phyloP scores from a whole-genome alignment of 2,888 invertebrate species.

The Pachydiplax longipennis region DNA sequence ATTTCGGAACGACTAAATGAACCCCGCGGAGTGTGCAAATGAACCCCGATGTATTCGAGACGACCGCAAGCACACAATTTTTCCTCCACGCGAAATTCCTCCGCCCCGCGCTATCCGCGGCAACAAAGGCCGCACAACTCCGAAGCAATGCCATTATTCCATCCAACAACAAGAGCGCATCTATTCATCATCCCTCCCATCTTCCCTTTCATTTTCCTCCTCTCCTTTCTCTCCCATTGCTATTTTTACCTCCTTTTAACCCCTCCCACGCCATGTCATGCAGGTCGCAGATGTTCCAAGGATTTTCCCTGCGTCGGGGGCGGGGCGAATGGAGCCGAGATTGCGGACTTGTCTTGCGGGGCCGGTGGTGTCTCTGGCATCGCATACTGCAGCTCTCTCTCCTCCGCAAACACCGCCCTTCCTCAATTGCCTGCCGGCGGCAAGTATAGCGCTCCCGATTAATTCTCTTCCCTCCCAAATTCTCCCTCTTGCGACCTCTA shows the following conservation, averaged over 20 bases:
- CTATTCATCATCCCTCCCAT: not conserved
- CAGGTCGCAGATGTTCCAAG: conserved; percentile 41
- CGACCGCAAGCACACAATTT: too few species aligned
- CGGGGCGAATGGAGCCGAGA: not conserved
- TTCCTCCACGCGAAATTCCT: too few species aligned
- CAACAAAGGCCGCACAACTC: too few species aligned
- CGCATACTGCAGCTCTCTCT: not conserved
- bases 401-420: not conserved
- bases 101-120: too few species aligned
- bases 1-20: too few species aligned
- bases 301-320: conserved; percentile 4
- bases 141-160: not conserved
- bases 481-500: not conserved
- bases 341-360: conserved; percentile 12
- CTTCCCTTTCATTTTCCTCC: not conserved
- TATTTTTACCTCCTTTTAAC: not conserved
- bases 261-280: conserved; percentile 14
- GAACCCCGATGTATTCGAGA: too few species aligned
- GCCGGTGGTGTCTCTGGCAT: conserved; percentile 9
- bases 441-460: conserved; percentile 33
- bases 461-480: not conserved
- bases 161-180: not conserved
- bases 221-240: not conserved
- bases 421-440: conserved; percentile 30
- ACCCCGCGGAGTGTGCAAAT: too few species aligned